Percentiles rank a stretch among this genome's conserved stretches.
Conservation (phyloP, 2,888 invertebrate species). For the Eledone cirrhosa region DNA sequence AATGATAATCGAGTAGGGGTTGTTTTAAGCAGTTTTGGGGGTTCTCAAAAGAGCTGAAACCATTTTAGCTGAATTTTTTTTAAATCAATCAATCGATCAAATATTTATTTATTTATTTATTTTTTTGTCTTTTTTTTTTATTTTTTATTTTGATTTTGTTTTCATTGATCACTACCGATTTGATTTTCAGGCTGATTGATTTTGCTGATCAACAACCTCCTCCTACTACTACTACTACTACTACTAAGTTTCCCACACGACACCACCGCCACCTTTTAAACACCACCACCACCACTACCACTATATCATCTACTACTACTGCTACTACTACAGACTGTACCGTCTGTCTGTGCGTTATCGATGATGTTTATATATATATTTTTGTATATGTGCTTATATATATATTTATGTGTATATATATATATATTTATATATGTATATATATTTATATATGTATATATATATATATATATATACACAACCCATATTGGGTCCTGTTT, state of each 20-base stretch:
- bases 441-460: too few species aligned
- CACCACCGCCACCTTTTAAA: neutral
- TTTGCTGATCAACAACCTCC: neutral
- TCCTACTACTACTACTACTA: too few species aligned
- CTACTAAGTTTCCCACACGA: constrained; percentile 7
- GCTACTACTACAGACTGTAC: neutral
- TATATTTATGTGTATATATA: too few species aligned
- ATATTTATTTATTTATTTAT: neutral
- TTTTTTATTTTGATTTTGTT: neutral
- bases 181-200: constrained; percentile 24
- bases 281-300: constrained; percentile 1
- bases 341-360: neutral
- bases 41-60: too few species aligned
- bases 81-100: too few species aligned
- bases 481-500: too few species aligned
- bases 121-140: neutral
- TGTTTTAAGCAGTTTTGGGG: too few species aligned
- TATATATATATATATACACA: too few species aligned
- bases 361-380: too few species aligned
- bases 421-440: too few species aligned
- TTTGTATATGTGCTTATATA: too few species aligned
- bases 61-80: too few species aligned
- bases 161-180: constrained; percentile 25
- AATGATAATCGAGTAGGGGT: neutral
- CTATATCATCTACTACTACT: neutral